These are phyloP conservation scores for Pseudorectes ferrugineus DNA, from an alignment of 2,113 vertebrate species.

Conservation along the genomic window DNA sequence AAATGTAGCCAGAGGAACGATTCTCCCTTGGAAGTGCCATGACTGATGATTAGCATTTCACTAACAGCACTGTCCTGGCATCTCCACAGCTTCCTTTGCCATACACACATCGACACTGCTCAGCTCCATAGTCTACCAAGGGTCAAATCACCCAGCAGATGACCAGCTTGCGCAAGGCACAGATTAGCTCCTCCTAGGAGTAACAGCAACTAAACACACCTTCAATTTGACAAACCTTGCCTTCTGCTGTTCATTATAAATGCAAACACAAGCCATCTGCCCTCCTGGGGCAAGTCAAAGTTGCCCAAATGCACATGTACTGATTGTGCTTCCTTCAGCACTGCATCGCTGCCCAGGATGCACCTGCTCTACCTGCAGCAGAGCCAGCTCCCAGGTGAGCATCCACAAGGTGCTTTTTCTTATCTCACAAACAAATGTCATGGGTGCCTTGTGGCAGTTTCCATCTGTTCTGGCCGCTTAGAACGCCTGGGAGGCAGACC, in stretches of 20 bases:
- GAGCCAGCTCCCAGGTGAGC: not conserved
- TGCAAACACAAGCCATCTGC: not conserved
- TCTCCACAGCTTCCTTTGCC: not conserved
- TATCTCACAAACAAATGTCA: not conserved
- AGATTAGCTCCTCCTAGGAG: not conserved
- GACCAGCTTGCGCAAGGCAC: not conserved
- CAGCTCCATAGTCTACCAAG: rapidly evolving
- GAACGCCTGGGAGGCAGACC: not conserved
- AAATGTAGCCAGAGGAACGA: rapidly evolving
- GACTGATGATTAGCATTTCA: not conserved
- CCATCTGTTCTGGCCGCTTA: not conserved
- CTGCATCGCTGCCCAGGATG: rapidly evolving
- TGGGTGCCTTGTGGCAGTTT: not conserved
- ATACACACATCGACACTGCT: rapidly evolving
- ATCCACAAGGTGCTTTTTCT: not conserved
- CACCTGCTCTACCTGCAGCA: not conserved
- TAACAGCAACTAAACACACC: not conserved
- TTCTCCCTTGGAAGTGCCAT: not conserved
- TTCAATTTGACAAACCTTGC: not conserved
- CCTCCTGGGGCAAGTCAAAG: not conserved
- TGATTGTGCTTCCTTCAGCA: not conserved
- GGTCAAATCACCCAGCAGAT: not conserved
- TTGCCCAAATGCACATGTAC: rapidly evolving
- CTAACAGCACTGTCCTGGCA: too few species aligned
- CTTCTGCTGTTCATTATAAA: not conserved